Base-by-base conservation (phyloP, 2,113 vertebrate species). In the Osmerus mordax region DNA sequence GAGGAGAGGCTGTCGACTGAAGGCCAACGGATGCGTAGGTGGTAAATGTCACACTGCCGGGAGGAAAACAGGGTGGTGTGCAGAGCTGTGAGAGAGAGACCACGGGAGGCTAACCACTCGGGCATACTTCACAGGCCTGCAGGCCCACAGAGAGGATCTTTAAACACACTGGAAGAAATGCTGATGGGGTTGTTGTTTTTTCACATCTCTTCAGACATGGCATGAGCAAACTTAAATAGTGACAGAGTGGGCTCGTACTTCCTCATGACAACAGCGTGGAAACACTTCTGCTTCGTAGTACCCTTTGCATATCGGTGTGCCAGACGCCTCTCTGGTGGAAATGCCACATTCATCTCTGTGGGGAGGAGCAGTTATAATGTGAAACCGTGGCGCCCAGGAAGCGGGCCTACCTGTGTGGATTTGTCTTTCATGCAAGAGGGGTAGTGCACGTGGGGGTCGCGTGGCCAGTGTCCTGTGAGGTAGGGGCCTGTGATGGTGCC, bases 361-460 rank as follows among this genome's bases (percentile, higher is more conserved):
- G 28, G 65, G 41, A 2, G 36, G 4, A 18, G 2, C 1, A 0
- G 14, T n/a, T 28, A 7, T n/a, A 65, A 65, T 29, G 19, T 12
- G 56, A n/a, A 47, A 67, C 18, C 32, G 21, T 3, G 23, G 18
- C 60, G 51, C 52, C 23, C 32, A 54, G 47, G 19, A 3, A 23
- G 68, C 41, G 32, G 29, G 5, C 73, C 72, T 94, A 98, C 96
- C 96, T 98, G 95, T 82, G 95, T 96, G 80, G 94, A 91, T 91
- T 96, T 96, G 86, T 96, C 95, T 91, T 94, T 97, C 94, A 96
- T 95, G 90, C 95, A 96, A 80, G 91, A 95, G 72, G 93, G 91
- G 89, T 94, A 92, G 86, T 93, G 91, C 82, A 91, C 87, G 77
- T 95, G 92, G 78, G 93, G 93, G 84, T 97, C 95, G 71, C 93